Evolutionary conservation across 2,797 vertebrate genomes (phyloP).

Genomic region (Amblyraja radiata): DNA sequence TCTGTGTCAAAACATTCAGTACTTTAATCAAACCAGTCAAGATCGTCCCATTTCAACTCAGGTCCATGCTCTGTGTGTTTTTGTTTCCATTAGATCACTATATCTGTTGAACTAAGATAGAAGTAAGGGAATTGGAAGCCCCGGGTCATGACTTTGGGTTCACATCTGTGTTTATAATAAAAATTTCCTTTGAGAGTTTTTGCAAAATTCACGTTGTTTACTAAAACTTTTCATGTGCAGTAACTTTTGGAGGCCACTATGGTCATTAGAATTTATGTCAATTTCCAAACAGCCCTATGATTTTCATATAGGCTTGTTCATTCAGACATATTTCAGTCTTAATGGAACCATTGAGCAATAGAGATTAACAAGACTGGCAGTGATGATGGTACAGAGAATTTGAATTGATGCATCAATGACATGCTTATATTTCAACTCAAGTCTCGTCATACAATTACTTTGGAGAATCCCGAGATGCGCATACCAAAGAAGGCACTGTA

Average conservation of each 20-base stretch:
- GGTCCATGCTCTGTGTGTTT: background rate
- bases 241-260: background rate
- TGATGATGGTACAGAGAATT: too few species aligned
- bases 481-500: background rate
- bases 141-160: background rate
- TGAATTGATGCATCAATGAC: too few species aligned
- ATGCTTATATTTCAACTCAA: too few species aligned
- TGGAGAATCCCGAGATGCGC: background rate
- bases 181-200: conserved; percentile 22
- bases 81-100: background rate
- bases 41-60: background rate
- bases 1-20: background rate
- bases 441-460: background rate
- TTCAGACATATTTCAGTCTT: background rate
- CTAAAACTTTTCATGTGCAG: background rate
- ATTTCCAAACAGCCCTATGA: background rate
- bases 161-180: conserved; percentile 33
- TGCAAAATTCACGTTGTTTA: background rate
- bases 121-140: background rate
- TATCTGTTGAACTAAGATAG: background rate
- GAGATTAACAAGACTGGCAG: background rate
- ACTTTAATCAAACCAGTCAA: background rate
- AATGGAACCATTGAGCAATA: background rate
- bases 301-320: background rate
- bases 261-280: background rate